Evolutionary conservation across 2,888 invertebrate species (phyloP).

Genomic region (Choreutis nemorana): DNA sequence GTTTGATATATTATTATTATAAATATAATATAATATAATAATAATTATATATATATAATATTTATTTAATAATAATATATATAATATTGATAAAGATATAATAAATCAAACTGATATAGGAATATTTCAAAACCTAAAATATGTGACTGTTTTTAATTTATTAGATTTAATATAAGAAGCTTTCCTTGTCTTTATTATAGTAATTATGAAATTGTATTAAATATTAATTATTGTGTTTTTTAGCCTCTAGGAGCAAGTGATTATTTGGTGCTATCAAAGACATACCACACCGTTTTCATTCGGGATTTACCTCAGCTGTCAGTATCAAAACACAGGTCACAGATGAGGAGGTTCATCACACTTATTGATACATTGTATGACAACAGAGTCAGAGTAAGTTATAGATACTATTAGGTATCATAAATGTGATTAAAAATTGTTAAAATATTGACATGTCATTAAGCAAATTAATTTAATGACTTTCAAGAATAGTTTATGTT

Average conservation of each 20-base stretch:
- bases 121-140: too few relatives aligned
- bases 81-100: too few relatives aligned
- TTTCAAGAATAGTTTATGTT: slow-evolving; percentile 6
- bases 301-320: slow-evolving; percentile 88
- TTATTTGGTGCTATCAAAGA: slow-evolving; percentile 90
- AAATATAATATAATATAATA: too few relatives aligned
- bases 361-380: slow-evolving; percentile 97
- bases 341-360: slow-evolving; percentile 93
- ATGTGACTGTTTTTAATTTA: too few relatives aligned
- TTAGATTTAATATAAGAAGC: background rate
- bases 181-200: too few relatives aligned
- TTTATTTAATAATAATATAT: too few relatives aligned
- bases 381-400: slow-evolving; percentile 77
- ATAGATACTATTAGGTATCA: slow-evolving; percentile 11
- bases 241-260: slow-evolving; percentile 94
- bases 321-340: slow-evolving; percentile 76
- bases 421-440: slow-evolving; percentile 3
- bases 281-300: slow-evolving; percentile 95
- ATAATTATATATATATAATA: too few relatives aligned
- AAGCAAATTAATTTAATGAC: slow-evolving; percentile 6
- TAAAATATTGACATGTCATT: slow-evolving; percentile 2
- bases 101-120: too few relatives aligned
- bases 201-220: slow-evolving; percentile 5
- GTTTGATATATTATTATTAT: too few relatives aligned
- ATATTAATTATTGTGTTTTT: slow-evolving; percentile 17